Evolutionary conservation across 2,113 vertebrate species (phyloP).

Genomic region (Brachypteracias leptosomus): DNA sequence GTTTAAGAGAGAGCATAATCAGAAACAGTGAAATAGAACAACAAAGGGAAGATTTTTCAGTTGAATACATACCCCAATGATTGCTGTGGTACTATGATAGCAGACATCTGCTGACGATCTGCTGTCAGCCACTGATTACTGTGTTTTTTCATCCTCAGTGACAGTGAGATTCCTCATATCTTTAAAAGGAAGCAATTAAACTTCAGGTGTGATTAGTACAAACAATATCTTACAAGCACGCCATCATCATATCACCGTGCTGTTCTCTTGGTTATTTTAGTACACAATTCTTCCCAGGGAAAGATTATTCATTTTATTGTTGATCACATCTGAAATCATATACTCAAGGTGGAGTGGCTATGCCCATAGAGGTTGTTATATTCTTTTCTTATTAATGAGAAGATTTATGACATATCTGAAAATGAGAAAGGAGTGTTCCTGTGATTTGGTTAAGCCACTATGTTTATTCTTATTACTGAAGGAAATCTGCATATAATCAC

Average conservation of each 20-base stretch:
- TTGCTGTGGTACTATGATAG: neutral
- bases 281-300: neutral
- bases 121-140: neutral
- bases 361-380: neutral
- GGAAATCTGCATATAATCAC: neutral
- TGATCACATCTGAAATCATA: neutral
- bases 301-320: neutral
- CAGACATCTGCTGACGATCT: neutral
- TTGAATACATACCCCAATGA: neutral
- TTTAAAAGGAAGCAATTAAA: conserved; percentile 26
- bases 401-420: neutral
- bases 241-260: neutral
- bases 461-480: neutral
- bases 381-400: neutral
- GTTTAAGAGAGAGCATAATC: neutral
- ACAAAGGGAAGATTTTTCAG: neutral
- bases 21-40: neutral
- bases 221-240: neutral
- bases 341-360: neutral
- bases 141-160: neutral
- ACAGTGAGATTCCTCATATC: neutral
- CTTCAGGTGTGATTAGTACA: neutral
- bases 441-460: neutral
- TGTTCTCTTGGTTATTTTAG: neutral
- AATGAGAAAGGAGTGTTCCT: neutral